These are phyloP conservation scores for Aplysina aerophoba DNA, from an alignment of 37 sponge, comb jelly and placozoan genomes.

Conservation along the genomic window DNA sequence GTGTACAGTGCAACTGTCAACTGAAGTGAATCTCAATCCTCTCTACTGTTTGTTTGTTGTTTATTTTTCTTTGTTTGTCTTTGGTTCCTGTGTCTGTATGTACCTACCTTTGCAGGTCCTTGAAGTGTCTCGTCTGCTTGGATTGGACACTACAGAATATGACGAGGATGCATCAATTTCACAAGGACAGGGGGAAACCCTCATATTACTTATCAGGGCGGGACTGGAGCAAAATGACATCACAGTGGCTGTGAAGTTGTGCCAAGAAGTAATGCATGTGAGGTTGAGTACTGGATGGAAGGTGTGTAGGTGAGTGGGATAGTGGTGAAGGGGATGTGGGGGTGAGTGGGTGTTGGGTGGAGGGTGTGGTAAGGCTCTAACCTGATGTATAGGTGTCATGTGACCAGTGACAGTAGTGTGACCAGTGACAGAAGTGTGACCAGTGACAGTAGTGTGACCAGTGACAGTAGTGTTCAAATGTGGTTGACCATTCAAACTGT, in stretches of 20 bases:
- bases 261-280: slow-evolving; percentile 46
- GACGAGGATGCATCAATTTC: slow-evolving; percentile 20
- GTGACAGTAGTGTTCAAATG: too few species aligned
- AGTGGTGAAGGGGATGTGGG: too few species aligned
- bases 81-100: background rate
- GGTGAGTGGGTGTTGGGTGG: background rate
- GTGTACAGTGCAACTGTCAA: too few species aligned
- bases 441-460: too few species aligned
- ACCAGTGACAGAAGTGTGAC: too few species aligned
- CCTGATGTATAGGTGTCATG: too few species aligned
- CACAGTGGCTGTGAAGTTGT: slow-evolving; percentile 48
- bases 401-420: too few species aligned
- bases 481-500: too few species aligned
- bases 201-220: slow-evolving; percentile 40
- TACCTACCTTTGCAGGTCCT: slow-evolving; percentile 26
- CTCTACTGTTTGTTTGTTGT: background rate
- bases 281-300: slow-evolving; percentile 61
- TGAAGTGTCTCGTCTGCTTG: slow-evolving; percentile 46
- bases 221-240: slow-evolving; percentile 62
- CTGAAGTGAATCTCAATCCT: too few species aligned
- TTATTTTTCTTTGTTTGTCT: background rate
- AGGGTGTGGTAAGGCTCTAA: background rate
- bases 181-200: slow-evolving; percentile 58
- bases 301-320: slow-evolving; percentile 48
- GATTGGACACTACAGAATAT: slow-evolving; percentile 16